Conservation (phyloP, 2,113 vertebrate genomes). For the Microcebus tavaratra region DNA sequence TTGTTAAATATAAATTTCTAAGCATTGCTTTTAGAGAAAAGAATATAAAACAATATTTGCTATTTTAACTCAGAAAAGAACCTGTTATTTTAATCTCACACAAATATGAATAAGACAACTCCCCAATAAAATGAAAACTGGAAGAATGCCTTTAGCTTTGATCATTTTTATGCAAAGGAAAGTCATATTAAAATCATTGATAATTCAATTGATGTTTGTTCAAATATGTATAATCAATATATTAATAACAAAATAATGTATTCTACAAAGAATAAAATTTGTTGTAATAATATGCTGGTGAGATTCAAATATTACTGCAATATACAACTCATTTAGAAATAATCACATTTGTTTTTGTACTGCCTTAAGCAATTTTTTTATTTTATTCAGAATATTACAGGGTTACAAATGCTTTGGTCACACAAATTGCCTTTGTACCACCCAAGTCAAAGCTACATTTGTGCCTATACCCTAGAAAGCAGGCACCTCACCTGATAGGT, state of each 20-base stretch:
- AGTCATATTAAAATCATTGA: constrained; percentile 28
- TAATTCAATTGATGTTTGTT: neutral
- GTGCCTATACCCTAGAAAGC: no score
- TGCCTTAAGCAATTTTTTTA: neutral
- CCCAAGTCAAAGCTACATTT: no score
- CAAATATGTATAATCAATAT: constrained; percentile 70
- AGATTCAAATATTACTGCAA: constrained; percentile 30
- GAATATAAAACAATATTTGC: constrained; percentile 41
- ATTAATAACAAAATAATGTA: constrained; percentile 66
- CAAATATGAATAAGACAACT: neutral
- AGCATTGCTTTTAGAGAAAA: neutral
- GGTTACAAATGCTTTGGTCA: no score
- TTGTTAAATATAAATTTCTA: constrained; percentile 20
- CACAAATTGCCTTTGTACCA: no score
- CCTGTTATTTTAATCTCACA: neutral
- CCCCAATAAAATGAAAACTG: neutral
- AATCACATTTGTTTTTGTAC: constrained; percentile 30
- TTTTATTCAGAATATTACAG: no score
- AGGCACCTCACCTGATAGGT: no score
- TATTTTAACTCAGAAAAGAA: constrained; percentile 28
- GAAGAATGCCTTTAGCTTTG: neutral
- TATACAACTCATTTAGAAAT: constrained; percentile 54
- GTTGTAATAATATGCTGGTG: neutral
- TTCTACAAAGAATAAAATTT: constrained; percentile 26
- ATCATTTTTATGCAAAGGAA: constrained; percentile 40